Evolutionary conservation across 2,888 invertebrate species (phyloP).

Genomic region (Dicranocentrus wangi): DNA sequence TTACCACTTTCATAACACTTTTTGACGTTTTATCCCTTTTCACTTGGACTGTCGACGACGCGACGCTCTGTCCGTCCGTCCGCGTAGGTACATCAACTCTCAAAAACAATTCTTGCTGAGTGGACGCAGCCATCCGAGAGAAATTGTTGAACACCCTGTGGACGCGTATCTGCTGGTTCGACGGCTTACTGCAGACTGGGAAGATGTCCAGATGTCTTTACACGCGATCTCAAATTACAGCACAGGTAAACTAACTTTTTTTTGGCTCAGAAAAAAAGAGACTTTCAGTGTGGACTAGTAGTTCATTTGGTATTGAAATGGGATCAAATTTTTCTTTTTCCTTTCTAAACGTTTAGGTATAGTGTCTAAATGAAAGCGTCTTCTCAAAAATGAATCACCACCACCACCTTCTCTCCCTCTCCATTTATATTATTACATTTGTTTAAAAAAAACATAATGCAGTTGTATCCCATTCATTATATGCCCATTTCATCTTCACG

Average conservation of each 20-base stretch:
- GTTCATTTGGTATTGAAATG: slow-evolving; percentile 1
- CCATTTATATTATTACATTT: too few species aligned
- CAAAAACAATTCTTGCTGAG: slow-evolving; percentile 69
- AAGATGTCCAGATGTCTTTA: slow-evolving; percentile 73
- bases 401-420: neutral
- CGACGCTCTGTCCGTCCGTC: too few species aligned
- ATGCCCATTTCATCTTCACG: too few species aligned
- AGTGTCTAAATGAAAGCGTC: neutral
- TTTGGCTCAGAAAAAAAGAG: neutral
- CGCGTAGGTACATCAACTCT: slow-evolving; percentile 71
- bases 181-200: slow-evolving; percentile 74
- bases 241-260: slow-evolving; percentile 66
- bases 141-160: slow-evolving; percentile 74
- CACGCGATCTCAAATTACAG: slow-evolving; percentile 73
- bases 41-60: too few species aligned
- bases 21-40: too few species aligned
- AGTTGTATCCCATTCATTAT: neutral
- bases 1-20: too few species aligned
- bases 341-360: neutral
- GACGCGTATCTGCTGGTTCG: slow-evolving; percentile 74
- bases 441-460: too few species aligned
- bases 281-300: too few species aligned
- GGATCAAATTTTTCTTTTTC: neutral
- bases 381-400: neutral
- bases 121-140: slow-evolving; percentile 67